Evolutionary conservation across 2,888 invertebrate species (phyloP), one percentile per base, ranked within the genome.

Genomic region (Schizaphis graminum): DNA sequence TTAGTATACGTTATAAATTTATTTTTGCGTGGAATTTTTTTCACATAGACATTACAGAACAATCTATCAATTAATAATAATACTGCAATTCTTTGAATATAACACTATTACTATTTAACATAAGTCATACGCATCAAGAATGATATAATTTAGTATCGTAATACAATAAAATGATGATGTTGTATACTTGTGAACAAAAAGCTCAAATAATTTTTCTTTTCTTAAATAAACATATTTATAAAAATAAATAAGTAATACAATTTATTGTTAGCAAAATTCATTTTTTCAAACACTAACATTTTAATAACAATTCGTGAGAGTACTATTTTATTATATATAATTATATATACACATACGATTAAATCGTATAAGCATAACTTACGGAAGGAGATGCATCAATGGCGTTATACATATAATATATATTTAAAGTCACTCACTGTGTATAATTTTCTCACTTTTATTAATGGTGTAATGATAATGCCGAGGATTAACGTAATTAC

Each of bases 361-460:
- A 41, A n/a, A n/a, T n/a, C n/a, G n/a, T n/a, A n/a, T n/a, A n/a
- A 91, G 26, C 77, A 53, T 21, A 35, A 35, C 35, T 35, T 77
- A 77, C 21, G 77, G 35, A 77, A 77, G 35, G 77, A 77, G 77
- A 7, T 35, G 77, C 21, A 35, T 77, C 77, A 77, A 77, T 35
- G 35, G 21, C 8, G 35, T 21, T 77, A 89, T 11, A 44, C 26
- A 89, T 35, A 77, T 49, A 41, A 44, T 35, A 89, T 35, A 77
- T 49, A 41, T 84, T 53, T 84, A 26, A 49, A 47, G 44, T 57
- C 87, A 49, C 35, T 49, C 13, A 41, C 47, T 57, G 67, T 47
- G 49, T 92, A 41, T 92, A 88, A 92, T 92, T 92, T 92, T 67
- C 92, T 67, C 88, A 41, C 92, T 67, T 88, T 53, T 92, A 77